These are phyloP conservation scores for Venusia cambrica DNA, from an alignment of 2,888 invertebrate genomes.

Conservation along the genomic window DNA sequence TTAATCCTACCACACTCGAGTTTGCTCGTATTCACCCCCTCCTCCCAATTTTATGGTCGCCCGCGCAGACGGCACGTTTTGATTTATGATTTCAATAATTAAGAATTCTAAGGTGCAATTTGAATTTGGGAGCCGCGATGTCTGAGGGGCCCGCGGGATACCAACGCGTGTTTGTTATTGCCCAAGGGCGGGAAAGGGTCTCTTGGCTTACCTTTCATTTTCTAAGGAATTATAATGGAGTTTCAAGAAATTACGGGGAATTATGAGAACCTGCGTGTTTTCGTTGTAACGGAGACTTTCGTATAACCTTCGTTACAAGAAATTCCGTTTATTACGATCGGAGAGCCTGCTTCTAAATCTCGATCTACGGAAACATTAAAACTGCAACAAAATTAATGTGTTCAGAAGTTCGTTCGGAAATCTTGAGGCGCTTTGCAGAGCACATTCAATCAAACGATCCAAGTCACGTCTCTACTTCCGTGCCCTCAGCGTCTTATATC, in stretches of 20 bases:
- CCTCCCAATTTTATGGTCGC: slow-evolving; percentile 76
- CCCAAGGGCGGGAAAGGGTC: slow-evolving; percentile 70
- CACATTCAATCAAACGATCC: slow-evolving; percentile 27
- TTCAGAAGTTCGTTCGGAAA: slow-evolving; percentile 7
- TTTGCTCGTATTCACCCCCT: slow-evolving; percentile 45
- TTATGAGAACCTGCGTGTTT: slow-evolving; percentile 41
- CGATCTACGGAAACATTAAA: slow-evolving; percentile 1
- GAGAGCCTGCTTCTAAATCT: slow-evolving; percentile 1
- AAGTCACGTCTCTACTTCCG: slow-evolving; percentile 42
- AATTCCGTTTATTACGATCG: slow-evolving; percentile 5
- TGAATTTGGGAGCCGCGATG: slow-evolving; percentile 72
- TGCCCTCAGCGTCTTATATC: slow-evolving; percentile 55
- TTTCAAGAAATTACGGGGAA: slow-evolving; percentile 56
- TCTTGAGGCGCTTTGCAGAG: slow-evolving; percentile 7
- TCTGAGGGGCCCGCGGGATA: slow-evolving; percentile 66
- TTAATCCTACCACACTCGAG: slow-evolving; percentile 83
- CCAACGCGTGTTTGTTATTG: slow-evolving; percentile 78
- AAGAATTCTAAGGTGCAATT: slow-evolving; percentile 81
- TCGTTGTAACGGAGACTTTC: slow-evolving; percentile 27
- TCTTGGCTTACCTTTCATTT: slow-evolving; percentile 62
- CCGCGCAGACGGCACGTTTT: slow-evolving; percentile 77
- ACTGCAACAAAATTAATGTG: slow-evolving; percentile 6
- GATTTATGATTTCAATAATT: slow-evolving; percentile 82
- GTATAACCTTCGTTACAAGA: slow-evolving; percentile 9
- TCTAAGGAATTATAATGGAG: slow-evolving; percentile 63